Percentiles rank a stretch among this genome's conserved stretches.
phyloP scores from a whole-genome alignment of 2,113 vertebrate species.

The Chaetodon auriga region DNA sequence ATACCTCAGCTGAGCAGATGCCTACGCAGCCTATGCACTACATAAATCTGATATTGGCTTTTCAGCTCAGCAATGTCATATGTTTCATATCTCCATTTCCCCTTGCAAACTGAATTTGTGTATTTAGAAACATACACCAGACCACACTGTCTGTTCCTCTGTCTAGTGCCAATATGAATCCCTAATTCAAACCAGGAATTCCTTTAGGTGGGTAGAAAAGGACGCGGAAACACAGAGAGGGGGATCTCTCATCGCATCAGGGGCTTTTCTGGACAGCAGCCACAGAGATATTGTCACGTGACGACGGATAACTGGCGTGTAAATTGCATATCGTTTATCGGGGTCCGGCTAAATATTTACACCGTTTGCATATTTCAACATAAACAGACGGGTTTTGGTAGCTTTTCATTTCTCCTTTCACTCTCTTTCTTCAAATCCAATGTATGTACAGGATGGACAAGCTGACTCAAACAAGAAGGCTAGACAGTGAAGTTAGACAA shows the following conservation, averaged over 20 bases:
- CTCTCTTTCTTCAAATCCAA: constrained; percentile 35
- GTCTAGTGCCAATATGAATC: constrained; percentile 69
- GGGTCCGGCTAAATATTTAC: constrained; percentile 70
- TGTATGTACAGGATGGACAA: constrained; percentile 40
- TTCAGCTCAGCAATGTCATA: constrained; percentile 51
- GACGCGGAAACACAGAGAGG: constrained; percentile 64
- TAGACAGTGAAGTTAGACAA: constrained; percentile 18
- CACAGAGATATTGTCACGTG: constrained; percentile 73
- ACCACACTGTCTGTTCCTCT: constrained; percentile 70
- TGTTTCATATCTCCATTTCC: constrained; percentile 72
- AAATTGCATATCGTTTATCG: constrained; percentile 71
- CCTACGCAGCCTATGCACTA: constrained; percentile 33
- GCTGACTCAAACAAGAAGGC: constrained; percentile 26
- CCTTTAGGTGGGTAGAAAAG: constrained; percentile 69
- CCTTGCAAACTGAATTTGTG: constrained; percentile 61
- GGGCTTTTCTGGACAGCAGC: constrained; percentile 65
- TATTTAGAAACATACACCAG: constrained; percentile 75
- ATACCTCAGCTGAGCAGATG: constrained; percentile 57
- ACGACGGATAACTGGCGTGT: constrained; percentile 66
- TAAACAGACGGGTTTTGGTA: constrained; percentile 63
- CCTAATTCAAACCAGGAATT: constrained; percentile 81
- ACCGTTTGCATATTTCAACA: constrained; percentile 69
- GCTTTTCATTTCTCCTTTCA: constrained; percentile 40
- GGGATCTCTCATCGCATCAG: constrained; percentile 70
- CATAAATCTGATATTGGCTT: constrained; percentile 68